Evolutionary conservation across 2,797 vertebrate species (phyloP), one percentile per base, ranked within the genome.

Genomic region (Manis crassicaudata): DNA sequence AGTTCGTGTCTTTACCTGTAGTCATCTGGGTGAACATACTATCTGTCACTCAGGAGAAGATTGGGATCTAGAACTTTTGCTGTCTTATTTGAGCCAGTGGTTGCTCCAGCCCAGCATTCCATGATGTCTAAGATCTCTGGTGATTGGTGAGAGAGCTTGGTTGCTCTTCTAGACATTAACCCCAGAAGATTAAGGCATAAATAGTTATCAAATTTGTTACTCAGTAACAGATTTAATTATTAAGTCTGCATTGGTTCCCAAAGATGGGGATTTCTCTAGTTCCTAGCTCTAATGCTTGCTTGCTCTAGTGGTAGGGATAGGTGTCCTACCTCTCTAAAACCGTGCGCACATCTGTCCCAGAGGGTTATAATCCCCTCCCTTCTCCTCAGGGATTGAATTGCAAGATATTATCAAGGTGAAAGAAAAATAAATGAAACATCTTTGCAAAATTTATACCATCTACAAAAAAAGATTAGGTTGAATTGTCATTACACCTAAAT

Each of bases 211-310:
- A 23, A 50, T 56, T 46, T 72, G 60, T 92, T 93, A 40, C 58
- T 46, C 56, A 83, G n/a, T 88, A 76, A 88, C 90, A 89, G 50
- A 52, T 75, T 60, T 92, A 73, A 75, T 79, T 92, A 76, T 70
- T 91, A 87, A 96, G 25, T 94, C 79, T 43, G 63, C 81, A 18
- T 73, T 92, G 50, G 54, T 75, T 90, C 67, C 23, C 62, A 18
- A 73, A 82, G 65, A 37, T 93, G n/a, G 27, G 23, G 32, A 20
- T 95, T 91, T 46, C 46, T 46, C 46, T 94, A 70, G 76, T 81
- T 58, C 27, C 46, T 50, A 27, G 29, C 60, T 90, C 25, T 46
- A n/a, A n/a, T 5, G 17, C 29, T 67, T 76, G 11, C 60, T 70
- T 73, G 3, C 80, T 67, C 0, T 23, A 16, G 14, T 75, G 1